Evolutionary conservation across 2,888 invertebrate genomes (phyloP), one percentile per base, ranked within the genome.

Genomic region (Sepioteuthis lessoniana): DNA sequence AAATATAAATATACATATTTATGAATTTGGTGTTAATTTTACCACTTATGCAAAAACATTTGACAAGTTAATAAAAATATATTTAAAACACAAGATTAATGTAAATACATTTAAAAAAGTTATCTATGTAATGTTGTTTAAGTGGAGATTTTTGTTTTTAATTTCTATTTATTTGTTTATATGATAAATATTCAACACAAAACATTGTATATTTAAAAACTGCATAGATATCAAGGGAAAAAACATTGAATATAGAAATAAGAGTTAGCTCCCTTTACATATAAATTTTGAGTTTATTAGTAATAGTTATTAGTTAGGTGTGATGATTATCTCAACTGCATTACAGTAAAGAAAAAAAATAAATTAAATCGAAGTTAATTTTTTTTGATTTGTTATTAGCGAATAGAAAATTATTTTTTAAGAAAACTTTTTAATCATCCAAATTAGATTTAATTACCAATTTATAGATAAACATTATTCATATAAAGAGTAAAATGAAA

Each of bases 261-360:
- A 76, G 76, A 76, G 76, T 76, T 76, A 76, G 76, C 35, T 76
- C 76, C 76, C 76, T 76, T 76, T n/a, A 76, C 19, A 76, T 76
- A n/a, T 76, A 35, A 76, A 76, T 76, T 76, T 3, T 1, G 31
- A 5, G n/a, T n/a, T 76, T 19, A 8, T 16, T 76, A n/a, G 21
- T 55, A 25, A 25, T 5, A 5, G 5, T 5, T 25, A 55, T 25
- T 25, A 19, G 16, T 19, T 50, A 50, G 1, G 19, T 50, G n/a
- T 31, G 76, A n/a, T n/a, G n/a, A n/a, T 76, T 1, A n/a, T n/a
- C 16, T 50, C 50, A 76, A n/a, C 76, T 1, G 8, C 3, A 76
- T 76, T 76, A 55, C 28, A 55, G 42, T 42, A 55, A 55, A 25
- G 21, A 55, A 55, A 50, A 50, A 50, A 55, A 55, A 55, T 55